Conservation (phyloP, 1,140 invertebrate genomes). For the Philopotamus ludificatus region DNA sequence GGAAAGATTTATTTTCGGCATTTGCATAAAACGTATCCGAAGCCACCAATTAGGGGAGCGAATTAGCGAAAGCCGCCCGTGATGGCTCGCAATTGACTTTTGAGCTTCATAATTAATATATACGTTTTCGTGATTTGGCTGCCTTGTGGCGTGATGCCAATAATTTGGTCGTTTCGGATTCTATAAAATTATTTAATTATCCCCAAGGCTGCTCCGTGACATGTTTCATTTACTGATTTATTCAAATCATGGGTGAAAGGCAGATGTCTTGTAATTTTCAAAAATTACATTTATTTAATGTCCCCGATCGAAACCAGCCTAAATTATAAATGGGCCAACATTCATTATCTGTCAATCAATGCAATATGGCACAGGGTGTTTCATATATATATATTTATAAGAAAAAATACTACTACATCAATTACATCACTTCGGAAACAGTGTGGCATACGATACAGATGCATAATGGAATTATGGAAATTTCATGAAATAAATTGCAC, state of each 20-base stretch:
- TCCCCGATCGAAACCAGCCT: neutral
- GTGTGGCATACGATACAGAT: too few relatives aligned
- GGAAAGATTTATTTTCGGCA: too few relatives aligned
- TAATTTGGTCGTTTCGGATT: neutral
- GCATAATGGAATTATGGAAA: too few relatives aligned
- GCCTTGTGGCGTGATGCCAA: neutral
- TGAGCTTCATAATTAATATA: too few relatives aligned
- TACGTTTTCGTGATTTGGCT: slow-evolving; percentile 1
- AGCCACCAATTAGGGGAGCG: too few relatives aligned
- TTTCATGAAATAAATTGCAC: too few relatives aligned
- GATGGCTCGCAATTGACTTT: too few relatives aligned
- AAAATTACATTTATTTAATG: neutral
- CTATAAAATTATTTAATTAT: slow-evolving; percentile 6
- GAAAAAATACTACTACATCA: too few relatives aligned
- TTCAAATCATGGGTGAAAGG: slow-evolving; percentile 4
- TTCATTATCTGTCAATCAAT: neutral
- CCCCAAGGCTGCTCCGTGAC: slow-evolving; percentile 2
- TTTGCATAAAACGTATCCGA: too few relatives aligned
- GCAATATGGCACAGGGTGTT: neutral
- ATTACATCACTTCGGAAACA: too few relatives aligned
- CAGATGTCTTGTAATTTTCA: slow-evolving; percentile 10
- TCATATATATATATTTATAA: neutral
- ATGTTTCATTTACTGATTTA: slow-evolving; percentile 10
- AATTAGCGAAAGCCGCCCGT: too few relatives aligned
- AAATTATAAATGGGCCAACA: neutral